Conservation (phyloP, 92 coral and sea anemone species). For the Siderastrea siderea region DNA sequence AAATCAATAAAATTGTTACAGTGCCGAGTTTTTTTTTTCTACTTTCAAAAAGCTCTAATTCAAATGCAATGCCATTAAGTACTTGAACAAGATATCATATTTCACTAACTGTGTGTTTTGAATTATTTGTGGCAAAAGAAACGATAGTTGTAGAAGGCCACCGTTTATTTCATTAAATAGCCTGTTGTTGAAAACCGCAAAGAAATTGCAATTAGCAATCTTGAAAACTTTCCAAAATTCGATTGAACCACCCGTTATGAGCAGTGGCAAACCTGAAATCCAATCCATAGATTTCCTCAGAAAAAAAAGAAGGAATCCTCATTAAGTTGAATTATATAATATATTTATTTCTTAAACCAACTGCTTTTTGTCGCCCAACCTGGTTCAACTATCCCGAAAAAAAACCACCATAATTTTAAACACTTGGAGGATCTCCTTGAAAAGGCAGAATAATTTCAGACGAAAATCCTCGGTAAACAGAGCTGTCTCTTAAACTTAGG, state of each 20-base stretch:
- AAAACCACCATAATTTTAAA: too few relatives aligned
- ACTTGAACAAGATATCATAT: background rate
- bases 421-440: too few relatives aligned
- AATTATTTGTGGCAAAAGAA: background rate
- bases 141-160: background rate
- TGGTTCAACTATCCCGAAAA: too few relatives aligned
- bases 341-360: too few relatives aligned
- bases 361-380: too few relatives aligned
- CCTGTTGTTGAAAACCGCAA: conserved; percentile 32
- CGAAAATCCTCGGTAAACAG: background rate
- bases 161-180: background rate
- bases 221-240: conserved; percentile 41
- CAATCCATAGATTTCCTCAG: too few relatives aligned
- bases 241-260: background rate
- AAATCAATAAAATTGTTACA: too few relatives aligned
- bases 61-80: background rate
- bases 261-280: background rate
- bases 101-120: background rate
- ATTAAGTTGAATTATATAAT: too few relatives aligned
- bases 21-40: too few relatives aligned
- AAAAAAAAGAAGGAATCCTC: too few relatives aligned
- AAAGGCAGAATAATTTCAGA: too few relatives aligned
- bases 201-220: conserved; percentile 14
- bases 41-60: background rate
- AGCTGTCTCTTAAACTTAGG: too few relatives aligned